Percentiles rank a stretch among this genome's conserved stretches.
Conservation (phyloP, 2,888 invertebrate species). For the Tiliacea aurago region DNA sequence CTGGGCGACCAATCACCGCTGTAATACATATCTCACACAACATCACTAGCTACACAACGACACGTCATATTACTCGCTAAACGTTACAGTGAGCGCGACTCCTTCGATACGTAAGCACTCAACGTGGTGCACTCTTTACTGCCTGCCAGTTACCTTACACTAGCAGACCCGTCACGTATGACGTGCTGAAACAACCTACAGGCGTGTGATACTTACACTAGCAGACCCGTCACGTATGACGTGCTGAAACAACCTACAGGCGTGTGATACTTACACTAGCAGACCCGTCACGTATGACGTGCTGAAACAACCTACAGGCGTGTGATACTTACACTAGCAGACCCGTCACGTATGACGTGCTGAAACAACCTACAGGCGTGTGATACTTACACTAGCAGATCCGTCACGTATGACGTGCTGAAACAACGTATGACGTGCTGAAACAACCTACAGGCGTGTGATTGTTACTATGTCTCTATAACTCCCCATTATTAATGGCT, state of each 20-base stretch:
- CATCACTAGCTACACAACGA: slow-evolving; percentile 55
- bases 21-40: slow-evolving; percentile 68
- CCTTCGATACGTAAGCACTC: slow-evolving; percentile 14
- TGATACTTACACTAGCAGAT: not conserved
- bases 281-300: slow-evolving; percentile 13
- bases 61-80: slow-evolving; percentile 30
- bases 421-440: slow-evolving; percentile 18
- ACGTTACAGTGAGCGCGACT: slow-evolving; percentile 31
- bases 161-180: slow-evolving; percentile 1
- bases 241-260: slow-evolving; percentile 3
- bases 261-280: no score
- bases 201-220: slow-evolving; percentile 3
- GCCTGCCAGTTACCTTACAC: not conserved
- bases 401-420: no score
- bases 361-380: not conserved
- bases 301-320: slow-evolving; percentile 1
- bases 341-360: slow-evolving; percentile 16
- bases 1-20: slow-evolving; percentile 64
- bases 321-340: no score
- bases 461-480: slow-evolving; percentile 10
- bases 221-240: no score
- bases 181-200: slow-evolving; percentile 4
- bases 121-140: slow-evolving; percentile 19
- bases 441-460: not conserved
- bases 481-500: slow-evolving; percentile 29